phyloP scores from a whole-genome alignment of 2,113 vertebrate species.

The Microtus ochrogaster region DNA sequence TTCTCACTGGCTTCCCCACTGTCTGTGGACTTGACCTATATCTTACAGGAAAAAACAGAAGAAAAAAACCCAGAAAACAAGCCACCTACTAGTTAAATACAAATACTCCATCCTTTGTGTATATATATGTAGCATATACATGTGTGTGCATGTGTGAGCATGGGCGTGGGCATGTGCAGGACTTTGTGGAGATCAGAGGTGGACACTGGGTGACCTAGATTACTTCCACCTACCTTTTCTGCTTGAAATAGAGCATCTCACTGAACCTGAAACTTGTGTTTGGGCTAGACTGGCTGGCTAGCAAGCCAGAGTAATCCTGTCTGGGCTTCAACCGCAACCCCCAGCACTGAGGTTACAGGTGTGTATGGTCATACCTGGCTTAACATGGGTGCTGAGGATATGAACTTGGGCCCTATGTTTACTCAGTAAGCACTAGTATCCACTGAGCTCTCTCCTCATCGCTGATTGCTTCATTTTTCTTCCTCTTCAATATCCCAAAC shows the following conservation, averaged over 20 bases:
- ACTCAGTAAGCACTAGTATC: too few species aligned
- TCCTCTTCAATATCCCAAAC: neutral
- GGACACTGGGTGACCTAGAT: neutral
- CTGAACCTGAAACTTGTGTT: neutral
- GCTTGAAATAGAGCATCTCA: neutral
- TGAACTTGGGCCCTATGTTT: neutral
- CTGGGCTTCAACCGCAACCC: accelerated
- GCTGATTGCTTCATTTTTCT: neutral
- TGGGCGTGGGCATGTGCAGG: neutral
- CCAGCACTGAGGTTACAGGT: neutral
- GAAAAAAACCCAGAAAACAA: neutral
- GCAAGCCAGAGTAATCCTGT: neutral
- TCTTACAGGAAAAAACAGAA: neutral
- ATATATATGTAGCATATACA: neutral
- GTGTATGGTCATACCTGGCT: too few species aligned
- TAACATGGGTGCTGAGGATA: neutral
- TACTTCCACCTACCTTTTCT: too few species aligned
- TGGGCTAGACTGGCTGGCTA: too few species aligned
- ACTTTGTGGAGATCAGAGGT: neutral
- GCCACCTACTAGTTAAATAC: neutral
- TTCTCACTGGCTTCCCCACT: neutral
- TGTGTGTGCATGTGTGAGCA: too few species aligned
- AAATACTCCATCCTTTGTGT: too few species aligned
- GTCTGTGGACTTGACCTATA: conserved; percentile 28
- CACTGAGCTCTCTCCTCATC: neutral